Conservation (phyloP, 2,113 vertebrate genomes). For the Callospermophilus lateralis region DNA sequence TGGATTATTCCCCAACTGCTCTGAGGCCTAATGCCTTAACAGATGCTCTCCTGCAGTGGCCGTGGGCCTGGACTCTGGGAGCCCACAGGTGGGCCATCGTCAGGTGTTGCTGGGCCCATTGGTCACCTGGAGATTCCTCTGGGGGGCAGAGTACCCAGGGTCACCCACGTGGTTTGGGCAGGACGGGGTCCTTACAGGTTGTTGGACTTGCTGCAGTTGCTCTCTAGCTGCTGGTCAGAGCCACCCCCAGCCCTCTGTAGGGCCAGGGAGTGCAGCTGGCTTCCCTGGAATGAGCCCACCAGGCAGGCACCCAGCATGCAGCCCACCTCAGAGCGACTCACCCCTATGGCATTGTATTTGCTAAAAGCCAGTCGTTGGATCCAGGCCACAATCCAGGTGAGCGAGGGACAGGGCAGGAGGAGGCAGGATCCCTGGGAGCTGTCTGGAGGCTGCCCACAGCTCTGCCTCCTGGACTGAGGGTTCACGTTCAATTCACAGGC, state of each 20-base stretch:
- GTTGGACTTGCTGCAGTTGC: background rate
- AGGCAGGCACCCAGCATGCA: background rate
- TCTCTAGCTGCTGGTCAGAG: background rate
- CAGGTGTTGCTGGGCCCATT: background rate
- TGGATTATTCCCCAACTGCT: background rate
- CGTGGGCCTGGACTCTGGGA: background rate
- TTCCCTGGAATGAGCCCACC: background rate
- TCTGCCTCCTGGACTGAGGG: background rate
- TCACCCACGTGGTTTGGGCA: background rate
- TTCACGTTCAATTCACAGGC: background rate
- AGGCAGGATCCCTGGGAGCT: background rate
- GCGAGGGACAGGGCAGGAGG: background rate
- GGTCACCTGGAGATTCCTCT: background rate
- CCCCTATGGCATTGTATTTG: background rate
- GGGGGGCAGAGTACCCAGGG: background rate
- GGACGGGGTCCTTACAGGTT: background rate
- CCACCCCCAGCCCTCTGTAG: background rate
- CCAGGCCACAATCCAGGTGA: background rate
- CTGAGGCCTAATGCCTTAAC: background rate
- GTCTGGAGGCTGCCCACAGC: background rate
- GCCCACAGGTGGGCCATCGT: background rate
- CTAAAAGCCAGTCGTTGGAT: background rate
- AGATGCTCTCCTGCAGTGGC: background rate
- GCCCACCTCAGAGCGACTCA: conserved; percentile 19
- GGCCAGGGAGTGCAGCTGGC: too few species aligned